phyloP scores from a whole-genome alignment of 2,888 invertebrate species.

The Marasmarcha lunaedactyla region DNA sequence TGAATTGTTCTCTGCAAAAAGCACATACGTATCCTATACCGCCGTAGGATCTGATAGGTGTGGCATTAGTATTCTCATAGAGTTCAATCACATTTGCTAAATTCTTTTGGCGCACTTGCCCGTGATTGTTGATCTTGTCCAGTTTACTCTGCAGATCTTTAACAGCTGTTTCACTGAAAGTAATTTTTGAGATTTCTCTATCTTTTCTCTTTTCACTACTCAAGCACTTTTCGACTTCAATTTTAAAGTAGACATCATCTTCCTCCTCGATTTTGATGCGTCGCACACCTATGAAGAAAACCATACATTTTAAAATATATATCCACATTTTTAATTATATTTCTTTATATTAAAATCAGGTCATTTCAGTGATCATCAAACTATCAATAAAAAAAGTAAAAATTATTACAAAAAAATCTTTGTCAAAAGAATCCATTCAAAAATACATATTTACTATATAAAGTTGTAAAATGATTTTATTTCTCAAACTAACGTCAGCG shows the following conservation, averaged over 20 bases:
- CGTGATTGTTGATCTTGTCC: not conserved
- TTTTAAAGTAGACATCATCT: slow-evolving; percentile 10
- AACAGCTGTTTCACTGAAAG: not conserved
- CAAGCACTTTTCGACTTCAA: too few species aligned
- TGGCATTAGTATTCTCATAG: slow-evolving; percentile 31
- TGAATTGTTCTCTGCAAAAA: slow-evolving; percentile 25
- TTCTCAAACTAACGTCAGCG: too few species aligned
- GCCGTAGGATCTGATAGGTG: slow-evolving; percentile 27
- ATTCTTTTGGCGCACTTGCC: slow-evolving; percentile 26
- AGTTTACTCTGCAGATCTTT: not conserved
- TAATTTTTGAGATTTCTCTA: too few species aligned
- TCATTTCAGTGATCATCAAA: too few species aligned
- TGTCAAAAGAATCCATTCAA: too few species aligned
- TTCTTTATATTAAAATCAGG: too few species aligned
- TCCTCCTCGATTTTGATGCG: slow-evolving; percentile 12
- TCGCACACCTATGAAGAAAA: slow-evolving; percentile 22
- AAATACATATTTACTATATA: too few species aligned
- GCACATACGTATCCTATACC: slow-evolving; percentile 32
- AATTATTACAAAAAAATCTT: too few species aligned
- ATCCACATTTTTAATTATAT: not conserved
- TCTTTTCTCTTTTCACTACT: too few species aligned
- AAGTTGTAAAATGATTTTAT: too few species aligned
- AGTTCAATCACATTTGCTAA: slow-evolving; percentile 26
- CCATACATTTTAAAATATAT: slow-evolving; percentile 12
- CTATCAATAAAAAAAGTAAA: too few species aligned